Conservation (phyloP, 2,113 vertebrate species). For the Myotis brandtii region DNA sequence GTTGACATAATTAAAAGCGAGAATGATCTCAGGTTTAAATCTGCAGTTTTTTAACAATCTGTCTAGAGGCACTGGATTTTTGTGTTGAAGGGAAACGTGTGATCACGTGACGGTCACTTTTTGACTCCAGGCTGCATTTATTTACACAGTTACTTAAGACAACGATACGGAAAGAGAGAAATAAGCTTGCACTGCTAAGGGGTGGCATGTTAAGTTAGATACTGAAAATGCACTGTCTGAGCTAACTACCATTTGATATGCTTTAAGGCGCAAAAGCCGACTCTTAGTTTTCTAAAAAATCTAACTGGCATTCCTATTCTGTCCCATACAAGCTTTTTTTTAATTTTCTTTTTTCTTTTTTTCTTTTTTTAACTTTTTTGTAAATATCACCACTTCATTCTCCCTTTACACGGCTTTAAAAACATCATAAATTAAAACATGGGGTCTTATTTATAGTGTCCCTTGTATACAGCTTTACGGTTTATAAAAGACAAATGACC, state of each 20-base stretch:
- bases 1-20: constrained; percentile 40
- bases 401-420: constrained; percentile 87
- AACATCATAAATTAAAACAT: constrained; percentile 93
- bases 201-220: constrained; percentile 80
- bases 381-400: constrained; percentile 87
- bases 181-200: constrained; percentile 81
- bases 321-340: constrained; percentile 87
- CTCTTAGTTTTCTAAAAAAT: constrained; percentile 87
- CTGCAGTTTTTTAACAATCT: constrained; percentile 63
- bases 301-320: constrained; percentile 91
- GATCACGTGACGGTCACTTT: constrained; percentile 66
- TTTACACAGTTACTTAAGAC: constrained; percentile 82
- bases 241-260: constrained; percentile 85
- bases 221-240: constrained; percentile 80
- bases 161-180: constrained; percentile 77
- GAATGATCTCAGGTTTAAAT: constrained; percentile 43
- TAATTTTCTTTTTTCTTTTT: not conserved
- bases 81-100: constrained; percentile 66
- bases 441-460: constrained; percentile 87
- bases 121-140: constrained; percentile 73
- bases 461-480: constrained; percentile 86
- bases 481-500: constrained; percentile 90
- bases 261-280: constrained; percentile 87
- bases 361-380: constrained; percentile 73
- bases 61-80: constrained; percentile 83